Base-by-base conservation (phyloP, 1,140 invertebrate genomes). In the Helicoverpa armigera region DNA sequence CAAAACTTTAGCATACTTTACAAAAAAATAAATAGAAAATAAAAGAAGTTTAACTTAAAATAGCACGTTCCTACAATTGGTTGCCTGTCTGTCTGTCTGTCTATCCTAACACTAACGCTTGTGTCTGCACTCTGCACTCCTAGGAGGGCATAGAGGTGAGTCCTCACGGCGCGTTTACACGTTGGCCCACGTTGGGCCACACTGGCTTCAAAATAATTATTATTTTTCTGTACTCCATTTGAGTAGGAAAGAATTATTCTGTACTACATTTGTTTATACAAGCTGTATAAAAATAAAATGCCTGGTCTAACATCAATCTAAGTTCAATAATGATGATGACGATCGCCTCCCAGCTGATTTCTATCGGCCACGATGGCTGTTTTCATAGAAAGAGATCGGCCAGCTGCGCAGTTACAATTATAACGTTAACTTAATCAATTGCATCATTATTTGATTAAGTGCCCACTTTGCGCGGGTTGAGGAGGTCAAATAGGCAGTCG, bases 71-170 rank as follows among this genome's bases (percentile, higher is more conserved):
- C 79, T 87, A 75, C 80, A 78, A 83, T 85, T 92, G 88, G 78
- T 91, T 93, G 91, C 90, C 88, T 93, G 82, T 92, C 88, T 90
- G 51, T 85, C 82, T 90, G 69, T 82, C 75, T 85, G 82, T 91
- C 91, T 93, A 87, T 94, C 90, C 85, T 91, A 89, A 92, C 90
- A 92, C 91, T 90, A 83, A 88, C 85, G 92, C 92, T 92, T 94
- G 83, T 92, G 72, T 89, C 79, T 86, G 90, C 91, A 92, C 90
- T 86, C 82, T 83, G 87, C 92, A 92, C 91, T 83, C 87, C 87
- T 94, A 94, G 93, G 93, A 94, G 84, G 93, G 93, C 90, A 93
- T 94, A 82, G 93, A 94, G 93, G 75, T 77, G 61, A 77, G 75
- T 77, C 75, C 75, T 77, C 61, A 67, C 50, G 50, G 1, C 53